These are phyloP conservation scores for Gastracanthus pulcherrimus DNA, from an alignment of 2,888 invertebrate genomes.

Conservation along the genomic window DNA sequence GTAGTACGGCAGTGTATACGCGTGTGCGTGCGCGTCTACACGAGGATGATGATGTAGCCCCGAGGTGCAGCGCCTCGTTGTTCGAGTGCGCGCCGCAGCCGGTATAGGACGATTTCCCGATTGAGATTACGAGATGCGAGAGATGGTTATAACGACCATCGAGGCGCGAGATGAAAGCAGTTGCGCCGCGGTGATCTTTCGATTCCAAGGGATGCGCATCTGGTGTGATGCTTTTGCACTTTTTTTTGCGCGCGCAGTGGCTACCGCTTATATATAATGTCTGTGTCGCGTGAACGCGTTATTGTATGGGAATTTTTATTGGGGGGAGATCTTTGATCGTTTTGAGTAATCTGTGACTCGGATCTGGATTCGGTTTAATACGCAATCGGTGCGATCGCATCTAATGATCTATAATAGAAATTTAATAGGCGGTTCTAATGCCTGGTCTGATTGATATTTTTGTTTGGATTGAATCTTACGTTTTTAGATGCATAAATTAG, in stretches of 20 bases:
- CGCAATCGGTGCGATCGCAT: not conserved
- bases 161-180: constrained; percentile 43
- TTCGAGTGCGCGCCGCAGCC: not conserved
- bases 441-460: not conserved
- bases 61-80: constrained; percentile 21
- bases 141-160: no score
- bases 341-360: not conserved
- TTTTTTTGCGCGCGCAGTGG: not conserved
- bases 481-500: not conserved
- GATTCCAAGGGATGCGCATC: not conserved
- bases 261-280: not conserved
- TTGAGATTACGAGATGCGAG: constrained; percentile 32
- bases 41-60: constrained; percentile 15
- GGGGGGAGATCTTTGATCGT: not conserved
- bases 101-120: constrained; percentile 42
- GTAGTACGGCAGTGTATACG: no score
- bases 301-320: not conserved
- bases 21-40: not conserved
- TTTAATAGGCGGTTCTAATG: constrained; percentile 3
- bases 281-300: not conserved
- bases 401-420: constrained; percentile 4
- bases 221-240: not conserved
- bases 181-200: not conserved
- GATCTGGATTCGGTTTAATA: not conserved
- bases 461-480: not conserved